Evolutionary conservation across 2,797 vertebrate genomes (phyloP).

Genomic region (Enteromius unitaeniatus): DNA sequence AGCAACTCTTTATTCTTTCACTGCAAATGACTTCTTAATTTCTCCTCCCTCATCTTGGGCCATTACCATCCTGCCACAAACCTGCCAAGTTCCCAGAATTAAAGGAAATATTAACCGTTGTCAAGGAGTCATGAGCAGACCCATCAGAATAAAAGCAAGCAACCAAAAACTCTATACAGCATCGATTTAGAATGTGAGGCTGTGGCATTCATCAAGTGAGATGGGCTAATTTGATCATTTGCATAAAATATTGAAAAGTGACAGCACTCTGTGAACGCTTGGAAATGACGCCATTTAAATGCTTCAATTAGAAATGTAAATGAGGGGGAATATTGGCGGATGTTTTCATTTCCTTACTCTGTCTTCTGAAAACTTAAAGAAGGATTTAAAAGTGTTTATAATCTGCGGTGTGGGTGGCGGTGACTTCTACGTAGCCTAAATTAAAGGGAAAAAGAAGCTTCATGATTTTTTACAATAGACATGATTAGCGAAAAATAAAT

Average conservation of each 20-base stretch:
- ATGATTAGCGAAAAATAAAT: neutral
- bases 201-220: slow-evolving; percentile 43
- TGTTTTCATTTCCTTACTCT: slow-evolving; percentile 42
- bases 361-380: slow-evolving; percentile 42
- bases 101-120: slow-evolving; percentile 19
- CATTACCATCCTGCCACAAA: neutral
- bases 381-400: slow-evolving; percentile 46
- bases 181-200: slow-evolving; percentile 39
- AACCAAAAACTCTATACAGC: neutral
- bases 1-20: neutral
- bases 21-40: neutral
- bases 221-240: slow-evolving; percentile 62
- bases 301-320: slow-evolving; percentile 60
- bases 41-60: neutral
- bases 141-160: slow-evolving; percentile 37
- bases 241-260: slow-evolving; percentile 65
- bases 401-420: neutral
- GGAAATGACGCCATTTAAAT: slow-evolving; percentile 57
- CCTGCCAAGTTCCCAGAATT: slow-evolving; percentile 34
- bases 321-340: slow-evolving; percentile 43
- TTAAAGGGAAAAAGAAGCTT: neutral
- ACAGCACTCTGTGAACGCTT: slow-evolving; percentile 36
- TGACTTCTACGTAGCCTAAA: slow-evolving; percentile 35
- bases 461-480: slow-evolving; percentile 14
- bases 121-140: slow-evolving; percentile 10